Conservation (phyloP, 2,797 vertebrate species). For the Melanotaenia parkinsoni region DNA sequence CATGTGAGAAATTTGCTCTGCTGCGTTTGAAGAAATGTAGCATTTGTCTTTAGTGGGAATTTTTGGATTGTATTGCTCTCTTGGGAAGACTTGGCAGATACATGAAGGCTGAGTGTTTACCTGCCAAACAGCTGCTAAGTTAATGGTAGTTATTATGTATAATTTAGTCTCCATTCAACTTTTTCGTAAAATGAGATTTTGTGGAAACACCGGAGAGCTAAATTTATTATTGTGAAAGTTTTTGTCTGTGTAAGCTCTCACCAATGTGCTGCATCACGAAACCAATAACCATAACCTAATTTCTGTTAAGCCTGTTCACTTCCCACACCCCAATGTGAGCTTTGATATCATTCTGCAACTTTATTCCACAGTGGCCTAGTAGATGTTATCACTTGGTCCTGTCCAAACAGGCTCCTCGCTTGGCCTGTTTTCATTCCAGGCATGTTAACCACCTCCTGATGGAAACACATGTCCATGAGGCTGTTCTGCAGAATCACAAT, state of each 20-base stretch:
- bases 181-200: conserved; percentile 5
- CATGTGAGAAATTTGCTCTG: neutral
- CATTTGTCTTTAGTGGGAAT: conserved; percentile 13
- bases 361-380: conserved; percentile 51
- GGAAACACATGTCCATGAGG: conserved; percentile 54
- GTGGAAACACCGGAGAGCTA: neutral
- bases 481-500: conserved; percentile 46
- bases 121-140: neutral
- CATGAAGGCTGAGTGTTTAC: neutral
- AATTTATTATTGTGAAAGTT: conserved; percentile 4
- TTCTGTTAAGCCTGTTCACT: conserved; percentile 37
- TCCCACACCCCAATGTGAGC: conserved; percentile 34
- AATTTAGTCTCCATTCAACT: conserved; percentile 21
- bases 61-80: conserved; percentile 14
- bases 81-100: conserved; percentile 6
- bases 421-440: conserved; percentile 71
- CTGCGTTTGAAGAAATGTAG: conserved; percentile 1
- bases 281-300: conserved; percentile 24
- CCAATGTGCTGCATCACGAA: conserved; percentile 17
- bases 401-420: conserved; percentile 71
- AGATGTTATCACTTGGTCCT: conserved; percentile 70
- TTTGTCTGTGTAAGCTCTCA: conserved; percentile 24
- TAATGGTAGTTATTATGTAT: neutral
- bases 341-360: conserved; percentile 59
- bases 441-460: conserved; percentile 63